Evolutionary conservation across 2,113 vertebrate genomes (phyloP).

Genomic region (Mobula hypostoma): DNA sequence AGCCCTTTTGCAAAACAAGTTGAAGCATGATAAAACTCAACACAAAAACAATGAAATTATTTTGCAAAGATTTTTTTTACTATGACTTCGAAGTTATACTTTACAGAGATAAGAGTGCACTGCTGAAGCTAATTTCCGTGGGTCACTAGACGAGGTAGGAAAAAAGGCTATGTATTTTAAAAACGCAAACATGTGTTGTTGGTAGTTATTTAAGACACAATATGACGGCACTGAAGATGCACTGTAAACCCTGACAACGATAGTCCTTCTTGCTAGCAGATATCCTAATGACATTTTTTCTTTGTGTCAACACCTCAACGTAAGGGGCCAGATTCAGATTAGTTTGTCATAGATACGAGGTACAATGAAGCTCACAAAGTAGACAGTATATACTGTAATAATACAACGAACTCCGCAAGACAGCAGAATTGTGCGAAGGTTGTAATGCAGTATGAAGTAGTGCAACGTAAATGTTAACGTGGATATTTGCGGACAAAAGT

Average conservation of each 20-base stretch:
- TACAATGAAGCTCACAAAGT: no score
- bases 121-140: background rate
- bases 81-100: background rate
- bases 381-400: no score
- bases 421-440: no score
- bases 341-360: no score
- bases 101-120: background rate
- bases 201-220: no score
- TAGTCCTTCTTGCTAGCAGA: background rate
- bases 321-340: background rate
- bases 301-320: background rate
- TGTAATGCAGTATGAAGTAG: no score
- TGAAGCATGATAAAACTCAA: background rate
- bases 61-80: background rate
- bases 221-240: no score
- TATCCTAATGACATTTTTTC: background rate
- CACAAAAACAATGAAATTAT: background rate
- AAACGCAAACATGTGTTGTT: no score
- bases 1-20: background rate
- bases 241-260: no score
- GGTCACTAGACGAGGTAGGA: background rate
- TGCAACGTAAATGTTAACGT: no score
- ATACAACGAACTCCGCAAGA: no score
- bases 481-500: no score
- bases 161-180: background rate